Evolutionary conservation across 2,797 vertebrate species (phyloP), one percentile per base, ranked within the genome.

Genomic region (Florisuga fusca): DNA sequence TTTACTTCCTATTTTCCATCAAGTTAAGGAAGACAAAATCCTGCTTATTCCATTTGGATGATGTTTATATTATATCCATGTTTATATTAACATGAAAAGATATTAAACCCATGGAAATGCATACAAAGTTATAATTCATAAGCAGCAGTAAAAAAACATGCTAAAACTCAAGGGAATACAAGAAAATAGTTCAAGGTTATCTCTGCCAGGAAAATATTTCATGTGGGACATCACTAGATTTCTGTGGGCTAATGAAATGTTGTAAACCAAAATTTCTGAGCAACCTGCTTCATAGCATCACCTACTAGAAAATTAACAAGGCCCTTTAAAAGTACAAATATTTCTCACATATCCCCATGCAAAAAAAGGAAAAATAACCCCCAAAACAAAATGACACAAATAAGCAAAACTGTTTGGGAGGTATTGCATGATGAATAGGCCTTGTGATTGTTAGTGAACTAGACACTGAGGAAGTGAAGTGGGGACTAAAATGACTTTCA

Each of bases 391-490:
- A 11, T 38, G 38, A 38, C 38, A 38, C 38, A 38, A n/a, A n/a
- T n/a, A n/a, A 38, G 38, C 38, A 38, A 38, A 38, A 38, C 38
- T 38, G 12, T 38, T 38, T 38, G 31, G 81, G 36, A 91, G 59
- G 23, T 63, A 25, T 4, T 53, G 11, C 0, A 0, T 21, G 33
- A 58, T 58, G 41, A 36, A 63, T 43, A 38, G 29, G 38, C 55
- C 21, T 62, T 27, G 1, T 43, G 62, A 36, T 57, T 43, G 54
- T 64, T 61, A 54, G 76, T 26, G 74, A 85, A 83, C 26, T 15
- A 87, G 64, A 13, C 66, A 16, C 91, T 12, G 61, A 93, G 84
- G 82, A 94, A 82, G 50, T 83, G 61, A 87, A 87, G 76, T 0
- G 29, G 31, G 67, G 72, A 41, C 53, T 67, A 15, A 81, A 88